Evolutionary conservation across 35 echinoderm and acorn worm species (phyloP).

Genomic region (Heliocidaris erythrogramma): DNA sequence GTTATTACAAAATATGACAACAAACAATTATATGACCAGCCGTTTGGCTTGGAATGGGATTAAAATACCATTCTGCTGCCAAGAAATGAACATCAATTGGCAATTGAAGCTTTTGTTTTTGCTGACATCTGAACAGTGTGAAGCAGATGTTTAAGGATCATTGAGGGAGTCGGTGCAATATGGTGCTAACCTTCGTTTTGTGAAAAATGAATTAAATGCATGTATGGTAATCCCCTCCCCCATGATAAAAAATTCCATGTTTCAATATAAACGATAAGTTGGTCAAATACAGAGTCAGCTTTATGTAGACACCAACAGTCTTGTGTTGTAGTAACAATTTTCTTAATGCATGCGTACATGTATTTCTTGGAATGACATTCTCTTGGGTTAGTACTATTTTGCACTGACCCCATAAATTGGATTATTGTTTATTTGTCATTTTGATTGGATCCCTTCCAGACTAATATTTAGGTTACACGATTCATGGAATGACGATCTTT

Average conservation of each 20-base stretch:
- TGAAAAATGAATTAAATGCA: too few species aligned
- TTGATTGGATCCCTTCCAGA: background rate
- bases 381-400: background rate
- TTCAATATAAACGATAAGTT: too few species aligned
- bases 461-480: background rate
- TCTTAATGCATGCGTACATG: too few species aligned
- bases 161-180: background rate
- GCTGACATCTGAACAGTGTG: background rate
- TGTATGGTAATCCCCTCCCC: too few species aligned
- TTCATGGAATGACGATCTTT: background rate
- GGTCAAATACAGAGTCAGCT: too few species aligned
- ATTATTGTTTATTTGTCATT: background rate
- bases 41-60: background rate
- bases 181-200: background rate
- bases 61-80: background rate
- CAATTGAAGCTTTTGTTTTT: background rate
- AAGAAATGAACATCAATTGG: constrained; percentile 3
- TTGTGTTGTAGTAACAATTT: background rate
- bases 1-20: background rate
- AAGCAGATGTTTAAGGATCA: background rate
- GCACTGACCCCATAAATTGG: background rate
- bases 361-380: background rate
- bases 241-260: too few species aligned
- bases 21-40: background rate
- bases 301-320: background rate